phyloP scores from a whole-genome alignment of 1,140 invertebrate species.

The Drosophila fuyamai region DNA sequence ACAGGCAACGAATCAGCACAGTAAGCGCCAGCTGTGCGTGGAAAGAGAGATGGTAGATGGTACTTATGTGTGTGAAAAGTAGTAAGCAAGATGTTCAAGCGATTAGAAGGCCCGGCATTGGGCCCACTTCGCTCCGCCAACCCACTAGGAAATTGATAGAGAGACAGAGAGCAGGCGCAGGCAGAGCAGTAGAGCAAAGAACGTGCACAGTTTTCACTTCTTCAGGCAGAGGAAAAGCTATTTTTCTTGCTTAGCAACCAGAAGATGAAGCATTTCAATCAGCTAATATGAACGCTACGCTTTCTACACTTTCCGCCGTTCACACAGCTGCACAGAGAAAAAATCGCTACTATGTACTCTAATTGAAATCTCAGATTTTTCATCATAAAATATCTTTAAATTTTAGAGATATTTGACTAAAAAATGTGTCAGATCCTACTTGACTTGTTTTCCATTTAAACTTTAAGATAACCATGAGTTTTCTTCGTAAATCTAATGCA shows the following conservation, averaged over 20 bases:
- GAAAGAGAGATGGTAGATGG: conserved; percentile 56
- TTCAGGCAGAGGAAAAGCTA: conserved; percentile 49
- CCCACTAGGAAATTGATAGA: conserved; percentile 8
- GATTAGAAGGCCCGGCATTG: conserved; percentile 23
- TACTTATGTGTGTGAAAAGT: conserved; percentile 10
- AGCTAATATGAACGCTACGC: conserved; percentile 56
- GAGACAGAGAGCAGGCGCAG: conserved; percentile 30
- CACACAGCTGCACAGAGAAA: conserved; percentile 24
- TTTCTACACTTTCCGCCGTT: conserved; percentile 33
- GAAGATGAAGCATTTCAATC: conserved; percentile 52
- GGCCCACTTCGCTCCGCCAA: conserved; percentile 18
- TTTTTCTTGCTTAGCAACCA: conserved; percentile 53
- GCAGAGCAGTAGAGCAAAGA: conserved; percentile 26
- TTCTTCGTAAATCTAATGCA: no score
- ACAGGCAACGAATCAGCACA: conserved; percentile 74
- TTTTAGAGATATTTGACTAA: no score
- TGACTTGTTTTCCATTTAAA: no score
- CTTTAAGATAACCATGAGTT: no score
- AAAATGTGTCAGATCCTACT: no score
- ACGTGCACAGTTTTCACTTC: conserved; percentile 65
- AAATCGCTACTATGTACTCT: not conserved
- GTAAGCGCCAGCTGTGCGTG: conserved; percentile 79
- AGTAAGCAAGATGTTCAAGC: conserved; percentile 37
- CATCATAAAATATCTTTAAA: not conserved
- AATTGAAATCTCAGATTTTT: not conserved